phyloP scores from a whole-genome alignment of 2,113 vertebrate species.

The Burhinus bistriatus region DNA sequence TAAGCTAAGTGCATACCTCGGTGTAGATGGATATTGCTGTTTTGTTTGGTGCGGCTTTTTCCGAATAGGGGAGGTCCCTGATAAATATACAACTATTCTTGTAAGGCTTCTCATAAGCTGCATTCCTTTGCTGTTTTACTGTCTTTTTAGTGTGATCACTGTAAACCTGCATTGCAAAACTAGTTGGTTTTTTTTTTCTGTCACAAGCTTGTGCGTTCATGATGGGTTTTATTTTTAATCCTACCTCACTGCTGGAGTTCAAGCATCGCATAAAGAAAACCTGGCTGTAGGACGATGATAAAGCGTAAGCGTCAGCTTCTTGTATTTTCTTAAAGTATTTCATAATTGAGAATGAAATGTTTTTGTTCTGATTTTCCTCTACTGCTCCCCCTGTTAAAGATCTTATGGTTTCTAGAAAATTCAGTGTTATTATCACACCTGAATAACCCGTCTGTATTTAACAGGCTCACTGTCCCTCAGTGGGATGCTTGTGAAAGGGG shows the following conservation, averaged over 20 bases:
- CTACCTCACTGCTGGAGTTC: slow-evolving; percentile 14
- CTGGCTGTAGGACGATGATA: slow-evolving; percentile 20
- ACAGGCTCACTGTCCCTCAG: accelerated
- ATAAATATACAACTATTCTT: background rate
- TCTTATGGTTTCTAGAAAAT: background rate
- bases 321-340: background rate
- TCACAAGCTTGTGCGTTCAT: background rate
- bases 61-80: background rate
- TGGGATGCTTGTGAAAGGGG: background rate
- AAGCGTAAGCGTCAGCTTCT: background rate
- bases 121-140: background rate
- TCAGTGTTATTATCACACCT: background rate
- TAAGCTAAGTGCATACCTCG: slow-evolving; percentile 10
- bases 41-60: background rate
- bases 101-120: background rate
- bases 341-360: background rate
- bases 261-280: background rate
- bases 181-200: background rate
- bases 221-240: slow-evolving; percentile 48
- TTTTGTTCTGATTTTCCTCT: background rate
- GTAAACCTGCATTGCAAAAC: background rate
- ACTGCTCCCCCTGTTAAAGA: background rate
- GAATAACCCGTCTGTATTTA: background rate
- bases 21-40: background rate
- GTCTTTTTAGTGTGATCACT: background rate